These are phyloP conservation scores for Isotomurus palustris DNA, from an alignment of 2,888 invertebrate genomes.

Conservation along the genomic window DNA sequence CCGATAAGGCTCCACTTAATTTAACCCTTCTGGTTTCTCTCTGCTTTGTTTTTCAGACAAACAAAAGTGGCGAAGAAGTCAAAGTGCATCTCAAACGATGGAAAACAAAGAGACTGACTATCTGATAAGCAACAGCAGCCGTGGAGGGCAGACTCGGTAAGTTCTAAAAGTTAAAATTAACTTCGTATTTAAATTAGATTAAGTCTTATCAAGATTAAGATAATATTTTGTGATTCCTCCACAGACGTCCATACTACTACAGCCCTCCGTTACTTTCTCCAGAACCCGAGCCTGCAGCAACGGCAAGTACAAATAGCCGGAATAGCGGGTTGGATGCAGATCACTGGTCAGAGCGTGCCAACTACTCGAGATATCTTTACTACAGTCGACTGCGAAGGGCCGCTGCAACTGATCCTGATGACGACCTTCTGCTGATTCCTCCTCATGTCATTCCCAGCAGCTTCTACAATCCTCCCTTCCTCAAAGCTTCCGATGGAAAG, in stretches of 20 bases:
- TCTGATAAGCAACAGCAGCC: constrained; percentile 8
- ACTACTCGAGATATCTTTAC: constrained; percentile 38
- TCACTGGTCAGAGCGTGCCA: constrained; percentile 38
- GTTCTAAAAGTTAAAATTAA: not conserved
- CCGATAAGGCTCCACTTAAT: too few relatives aligned
- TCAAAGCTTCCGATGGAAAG: constrained; percentile 45
- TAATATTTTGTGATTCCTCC: constrained; percentile 2
- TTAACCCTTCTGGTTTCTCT: too few relatives aligned
- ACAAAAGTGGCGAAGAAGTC: too few relatives aligned
- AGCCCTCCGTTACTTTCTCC: constrained; percentile 8
- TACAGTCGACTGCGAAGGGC: constrained; percentile 34
- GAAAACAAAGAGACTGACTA: constrained; percentile 22
- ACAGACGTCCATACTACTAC: constrained; percentile 37
- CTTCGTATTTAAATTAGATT: too few relatives aligned
- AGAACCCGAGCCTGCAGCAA: too few relatives aligned
- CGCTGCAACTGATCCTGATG: constrained; percentile 24
- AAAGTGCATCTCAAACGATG: too few relatives aligned
- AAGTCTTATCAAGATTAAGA: not conserved
- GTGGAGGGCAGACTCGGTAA: constrained; percentile 9
- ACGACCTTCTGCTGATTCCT: constrained; percentile 36
- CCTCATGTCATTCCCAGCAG: constrained; percentile 38
- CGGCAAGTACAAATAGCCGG: constrained; percentile 16
- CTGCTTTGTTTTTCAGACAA: too few relatives aligned
- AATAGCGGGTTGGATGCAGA: too few relatives aligned
- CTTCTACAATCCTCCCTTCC: constrained; percentile 41